Evolutionary conservation across 2,113 vertebrate species (phyloP).

Genomic region (Regulus satrapa): DNA sequence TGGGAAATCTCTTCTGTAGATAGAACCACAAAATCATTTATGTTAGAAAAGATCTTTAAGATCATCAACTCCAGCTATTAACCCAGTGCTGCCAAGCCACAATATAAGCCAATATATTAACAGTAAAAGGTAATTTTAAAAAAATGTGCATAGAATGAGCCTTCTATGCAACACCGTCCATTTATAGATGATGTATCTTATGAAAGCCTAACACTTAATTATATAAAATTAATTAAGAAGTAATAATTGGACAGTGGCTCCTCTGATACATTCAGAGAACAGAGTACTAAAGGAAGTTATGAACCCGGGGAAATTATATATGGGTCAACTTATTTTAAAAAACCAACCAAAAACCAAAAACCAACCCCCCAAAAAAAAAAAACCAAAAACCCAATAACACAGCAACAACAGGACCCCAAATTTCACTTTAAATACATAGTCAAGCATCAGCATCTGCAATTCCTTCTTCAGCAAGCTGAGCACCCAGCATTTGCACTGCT

Average conservation of each 20-base stretch:
- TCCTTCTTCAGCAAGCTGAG: not conserved
- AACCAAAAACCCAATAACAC: not conserved
- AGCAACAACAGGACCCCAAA: not conserved
- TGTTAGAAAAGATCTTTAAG: not conserved
- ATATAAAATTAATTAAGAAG: not conserved
- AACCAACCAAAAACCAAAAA: rapidly evolving
- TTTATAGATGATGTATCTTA: not conserved
- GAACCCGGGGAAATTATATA: not conserved
- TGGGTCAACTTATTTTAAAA: not conserved
- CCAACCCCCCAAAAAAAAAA: rapidly evolving
- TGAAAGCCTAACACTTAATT: not conserved
- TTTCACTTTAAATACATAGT: not conserved
- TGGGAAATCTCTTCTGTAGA: not conserved
- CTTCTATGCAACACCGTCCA: not conserved
- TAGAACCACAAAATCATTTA: not conserved
- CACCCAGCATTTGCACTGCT: not conserved
- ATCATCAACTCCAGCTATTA: not conserved
- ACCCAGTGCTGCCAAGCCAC: not conserved
- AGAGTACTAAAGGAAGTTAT: not conserved
- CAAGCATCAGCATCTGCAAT: not conserved
- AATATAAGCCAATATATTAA: not conserved
- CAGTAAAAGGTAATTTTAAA: not conserved
- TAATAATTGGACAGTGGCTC: not conserved
- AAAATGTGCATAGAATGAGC: not conserved
- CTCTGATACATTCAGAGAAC: not conserved